phyloP scores from a whole-genome alignment of 2,113 vertebrate species.

The Porphyrio hochstetteri region DNA sequence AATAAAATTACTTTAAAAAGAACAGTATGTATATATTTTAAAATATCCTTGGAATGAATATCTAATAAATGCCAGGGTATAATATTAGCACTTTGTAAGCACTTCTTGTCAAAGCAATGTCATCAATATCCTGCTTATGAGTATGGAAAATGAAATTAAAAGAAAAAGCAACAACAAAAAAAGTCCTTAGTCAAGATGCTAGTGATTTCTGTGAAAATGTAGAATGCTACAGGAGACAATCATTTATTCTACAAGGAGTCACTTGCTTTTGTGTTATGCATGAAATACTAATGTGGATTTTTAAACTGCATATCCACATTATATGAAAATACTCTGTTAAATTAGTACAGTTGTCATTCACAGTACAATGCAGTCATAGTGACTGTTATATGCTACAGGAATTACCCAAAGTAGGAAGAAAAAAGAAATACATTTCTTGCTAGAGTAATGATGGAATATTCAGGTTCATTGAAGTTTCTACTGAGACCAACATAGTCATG shows the following conservation, averaged over 20 bases:
- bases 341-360: not conserved
- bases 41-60: slow-evolving; percentile 72
- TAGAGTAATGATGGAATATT: not conserved
- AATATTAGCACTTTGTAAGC: slow-evolving; percentile 77
- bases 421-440: not conserved
- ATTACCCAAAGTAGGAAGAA: not conserved
- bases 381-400: not conserved
- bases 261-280: slow-evolving; percentile 16
- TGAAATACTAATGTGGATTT: slow-evolving; percentile 6
- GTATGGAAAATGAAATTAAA: slow-evolving; percentile 27
- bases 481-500: not conserved
- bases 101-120: slow-evolving; percentile 54
- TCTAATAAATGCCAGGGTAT: slow-evolving; percentile 72
- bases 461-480: not conserved
- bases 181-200: slow-evolving; percentile 50
- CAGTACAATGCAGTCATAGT: not conserved
- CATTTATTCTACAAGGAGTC: slow-evolving; percentile 48
- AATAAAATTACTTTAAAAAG: slow-evolving; percentile 70
- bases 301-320: not conserved
- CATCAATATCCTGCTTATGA: slow-evolving; percentile 46
- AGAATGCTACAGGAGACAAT: slow-evolving; percentile 75
- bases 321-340: not conserved
- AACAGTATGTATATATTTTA: slow-evolving; percentile 72
- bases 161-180: not conserved
- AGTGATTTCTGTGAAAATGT: slow-evolving; percentile 61